Evolutionary conservation across 2,113 vertebrate species (phyloP), one percentile per base, ranked within the genome.

Genomic region (Labrus mixtus): DNA sequence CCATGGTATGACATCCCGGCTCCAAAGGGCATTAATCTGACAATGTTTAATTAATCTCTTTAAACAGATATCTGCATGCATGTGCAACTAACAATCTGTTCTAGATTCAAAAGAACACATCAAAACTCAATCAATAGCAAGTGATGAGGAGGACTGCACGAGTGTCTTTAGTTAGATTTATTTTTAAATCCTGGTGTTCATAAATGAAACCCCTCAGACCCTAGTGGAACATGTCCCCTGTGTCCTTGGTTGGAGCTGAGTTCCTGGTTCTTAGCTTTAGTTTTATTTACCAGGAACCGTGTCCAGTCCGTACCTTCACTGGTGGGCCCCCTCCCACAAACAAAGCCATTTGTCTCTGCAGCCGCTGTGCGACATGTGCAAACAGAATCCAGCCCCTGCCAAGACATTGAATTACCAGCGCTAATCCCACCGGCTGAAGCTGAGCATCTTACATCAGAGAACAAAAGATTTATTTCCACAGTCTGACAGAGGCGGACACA

Each of bases 381-480:
- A 61, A 71, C 66, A 67, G 72, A 57, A 78, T 72, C 39, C 50
- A 74, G 54, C 46, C 39, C 60, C 73, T 74, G 67, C 86, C 88
- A 87, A 85, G 76, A 48, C 68, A 67, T 62, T 73, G 88, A 54
- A 88, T 91, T 87, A 91, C 59, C 72, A 75, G 74, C 10, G 20
- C 78, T 89, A 89, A 91, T 92, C 89, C 84, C 75, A 75, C 76
- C 55, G 68, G 77, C 77, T 71, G 73, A 86, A 78, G 83, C 76
- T 80, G 78, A 57, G 73, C 65, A 83, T 90, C 76, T 82, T 81
- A 73, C 78, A 81, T 74, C 67, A 25, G 62, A 85, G 81, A 88
- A 87, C 85, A 90, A 89, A 90, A 66, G 78, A 84, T 86, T 39
- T 62, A 33, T 77, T 68, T 83, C 37, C 50, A 54, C 41, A 83